Base-by-base conservation (phyloP, 2,113 vertebrate genomes). In the Microcebus jonahi region DNA sequence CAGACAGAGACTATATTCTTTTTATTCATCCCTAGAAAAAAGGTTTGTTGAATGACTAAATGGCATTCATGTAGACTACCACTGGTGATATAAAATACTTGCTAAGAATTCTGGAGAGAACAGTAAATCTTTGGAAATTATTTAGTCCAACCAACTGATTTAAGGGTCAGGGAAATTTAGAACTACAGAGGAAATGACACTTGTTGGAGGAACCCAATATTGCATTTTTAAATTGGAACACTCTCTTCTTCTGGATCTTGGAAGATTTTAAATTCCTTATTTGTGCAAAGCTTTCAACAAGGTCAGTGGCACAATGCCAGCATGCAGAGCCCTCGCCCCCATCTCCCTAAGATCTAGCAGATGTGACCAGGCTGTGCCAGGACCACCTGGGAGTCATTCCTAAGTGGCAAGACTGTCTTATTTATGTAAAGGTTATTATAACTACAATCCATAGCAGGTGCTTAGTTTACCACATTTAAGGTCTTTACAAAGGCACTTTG, bases 331-430 rank as follows among this genome's bases (percentile, higher is more conserved):
- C 45, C 31, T 93, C 21, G n/a, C 39, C 29, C 83, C n/a, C 73
- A 34, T 50, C 81, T 94, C 76, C 82, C 79, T 93, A 59, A 90
- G 79, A 83, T 39, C 55, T 63, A 93, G 90, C 96, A 98, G 97
- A 97, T 97, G 96, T 97, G 96, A 59, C 73, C 86, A 95, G 82
- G 82, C 89, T 96, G 89, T 87, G 77, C 97, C 91, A 95, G 75
- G 94, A 97, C 96, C 96, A 97, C 97, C 97, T 97, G 97, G 96
- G 96, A 95, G 61, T 86, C 88, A 76, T 89, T 97, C 73, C 57
- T 83, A 63, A 94, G 77, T 83, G 89, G 89, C 50, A 95, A 97
- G 75, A 67, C 79, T 81, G 82, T 93, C 61, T 86, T 91, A 97
- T 89, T 96, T 88, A 34, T 55, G 55, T 65, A 83, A 92, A 93